These are phyloP conservation scores for Meteorus cinctellus DNA, from an alignment of 2,888 invertebrate species.

Conservation along the genomic window DNA sequence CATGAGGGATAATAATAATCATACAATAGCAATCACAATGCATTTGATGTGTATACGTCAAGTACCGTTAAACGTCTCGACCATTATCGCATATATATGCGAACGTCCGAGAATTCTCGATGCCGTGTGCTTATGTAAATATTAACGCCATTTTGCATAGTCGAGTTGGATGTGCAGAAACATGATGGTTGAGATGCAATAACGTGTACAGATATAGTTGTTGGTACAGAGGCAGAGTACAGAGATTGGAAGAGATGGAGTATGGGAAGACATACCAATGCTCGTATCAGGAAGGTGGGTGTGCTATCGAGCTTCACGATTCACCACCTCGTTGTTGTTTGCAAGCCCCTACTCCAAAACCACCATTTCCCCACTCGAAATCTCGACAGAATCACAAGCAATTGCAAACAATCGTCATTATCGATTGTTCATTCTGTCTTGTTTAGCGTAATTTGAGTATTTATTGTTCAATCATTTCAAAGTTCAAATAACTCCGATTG, in stretches of 20 bases:
- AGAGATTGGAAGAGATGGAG: background rate
- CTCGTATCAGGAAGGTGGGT: background rate
- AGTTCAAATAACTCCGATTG: no score
- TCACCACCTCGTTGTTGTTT: constrained; percentile 28
- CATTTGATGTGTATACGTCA: constrained; percentile 18
- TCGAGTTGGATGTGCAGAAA: constrained; percentile 6
- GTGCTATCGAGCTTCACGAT: constrained; percentile 7
- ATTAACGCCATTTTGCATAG: constrained; percentile 36
- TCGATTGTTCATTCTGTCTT: background rate
- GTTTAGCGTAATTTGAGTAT: background rate
- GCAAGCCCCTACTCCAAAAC: background rate
- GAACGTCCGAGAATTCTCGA: constrained; percentile 23
- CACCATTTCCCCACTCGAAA: background rate
- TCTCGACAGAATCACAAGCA: background rate
- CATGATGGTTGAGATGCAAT: constrained; percentile 6
- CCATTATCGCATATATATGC: background rate
- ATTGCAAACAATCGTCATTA: background rate
- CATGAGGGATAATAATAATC: background rate
- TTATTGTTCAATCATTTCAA: background rate
- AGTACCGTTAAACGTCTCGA: constrained; percentile 36
- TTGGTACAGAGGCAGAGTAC: background rate
- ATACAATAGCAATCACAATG: constrained; percentile 22
- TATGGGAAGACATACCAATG: background rate
- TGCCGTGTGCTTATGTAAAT: constrained; percentile 34
- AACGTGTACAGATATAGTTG: constrained; percentile 2